Base-by-base conservation (phyloP, 2,113 vertebrate genomes). In the Hassar affinis region DNA sequence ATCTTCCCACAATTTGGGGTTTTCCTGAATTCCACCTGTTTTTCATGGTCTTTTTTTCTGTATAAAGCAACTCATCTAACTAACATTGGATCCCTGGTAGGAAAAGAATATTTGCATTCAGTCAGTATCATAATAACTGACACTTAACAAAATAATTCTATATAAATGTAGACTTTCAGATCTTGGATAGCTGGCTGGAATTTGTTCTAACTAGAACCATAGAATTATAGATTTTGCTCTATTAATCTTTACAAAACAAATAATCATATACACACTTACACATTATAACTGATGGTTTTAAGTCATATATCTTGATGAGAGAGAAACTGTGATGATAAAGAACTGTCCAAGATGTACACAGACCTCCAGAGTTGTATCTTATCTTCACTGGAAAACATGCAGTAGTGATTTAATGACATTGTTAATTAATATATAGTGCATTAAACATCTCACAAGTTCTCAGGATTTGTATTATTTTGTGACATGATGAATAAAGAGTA, bases 361-460 rank as follows among this genome's bases (percentile, higher is more conserved):
- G 20, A 56, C 11, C 52, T 56, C 20, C 11, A 77, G 56, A 56
- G 54, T 56, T 77, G 30, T 56, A 77, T 56, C 74, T 77, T 77
- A 77, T 38, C 74, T 51, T 77, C 51, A 38, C 74, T 77, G 74
- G 30, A 56, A 56, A 77, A 77, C 74, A 77, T 38, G 74, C 74
- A 35, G 30, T 77, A 14, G 51, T 77, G 74, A 52, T 56, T 38
- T 77, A 51, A 77, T 77, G 51, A 77, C 74, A 77, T 77, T 30
- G 54, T 56, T 77, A 77, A 77, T 77, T 51, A 77, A 77, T 56
- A 77, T 77, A 77, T n/a, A 25, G 74, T 77, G 6, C 74, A 56
- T 77, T 77, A 56, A 30, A 56, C 52, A 10, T 77, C 74, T 77
- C 51, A 56, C 51, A 38, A 77, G 51, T 77, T 56, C 51, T 38